Base-by-base conservation (phyloP, 92 coral and sea anemone species). In the Galaxea fascicularis region DNA sequence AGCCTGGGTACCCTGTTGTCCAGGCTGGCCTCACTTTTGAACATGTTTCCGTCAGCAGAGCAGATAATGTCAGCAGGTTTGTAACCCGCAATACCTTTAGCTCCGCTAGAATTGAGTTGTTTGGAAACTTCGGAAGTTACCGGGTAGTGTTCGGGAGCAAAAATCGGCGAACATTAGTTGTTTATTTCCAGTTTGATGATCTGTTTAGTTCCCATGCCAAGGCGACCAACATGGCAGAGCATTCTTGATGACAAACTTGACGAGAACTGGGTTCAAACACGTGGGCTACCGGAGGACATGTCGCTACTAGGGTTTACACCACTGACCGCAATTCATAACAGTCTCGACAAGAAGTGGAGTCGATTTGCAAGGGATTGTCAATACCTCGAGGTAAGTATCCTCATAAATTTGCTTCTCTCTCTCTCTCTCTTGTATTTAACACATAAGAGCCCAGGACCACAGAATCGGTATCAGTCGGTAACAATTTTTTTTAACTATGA, bases 281-380 rank as follows among this genome's bases (percentile, higher is more conserved):
- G 91, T 39, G 98, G 89, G 22, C 90, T 96, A 22, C 99, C 98
- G 25, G 99, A 96, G 85, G 99, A 96, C 88, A 92, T 96, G 45
- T 90, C 95, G 4, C 84, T 96, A 63, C 84, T 90, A 21, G 94
- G 98, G 41, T 91, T 96, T 70, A 85, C 85, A 46, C 98, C 99
- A 71, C 91, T 96, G 85, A 84, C 80, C 49, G 91, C 90, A 1
- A 56, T 92, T 35, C 95, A 96, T 69, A 90, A 75, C 82, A 90
- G 90, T 27, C 85, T 96, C 77, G 93, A 94, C 74, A 85, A 90
- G 77, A 77, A 83, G 26, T 96, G 99, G 99, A 89, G 84, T 63
- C 91, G 94, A 72, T 92, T 92, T 22, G 75, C 94, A 21, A 91
- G 87, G 74, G 98, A 92, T 76, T 91, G 98, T 7, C 87, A 89